Evolutionary conservation across 2,113 vertebrate genomes (phyloP).

Genomic region (Misgurnus mizolepis): DNA sequence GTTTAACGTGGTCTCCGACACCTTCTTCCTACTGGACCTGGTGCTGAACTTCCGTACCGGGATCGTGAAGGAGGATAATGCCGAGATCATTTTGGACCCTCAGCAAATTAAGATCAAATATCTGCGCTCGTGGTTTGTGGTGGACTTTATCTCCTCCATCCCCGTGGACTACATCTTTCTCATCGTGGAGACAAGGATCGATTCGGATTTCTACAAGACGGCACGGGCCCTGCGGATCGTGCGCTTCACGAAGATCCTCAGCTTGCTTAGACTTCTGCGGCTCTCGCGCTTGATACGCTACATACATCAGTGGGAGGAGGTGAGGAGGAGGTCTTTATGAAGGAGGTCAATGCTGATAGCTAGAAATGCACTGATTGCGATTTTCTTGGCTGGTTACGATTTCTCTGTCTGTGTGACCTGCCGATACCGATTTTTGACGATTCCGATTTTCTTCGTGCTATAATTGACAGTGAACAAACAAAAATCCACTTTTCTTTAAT

Average conservation of each 20-base stretch:
- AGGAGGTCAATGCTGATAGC: too few relatives aligned
- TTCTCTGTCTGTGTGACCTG: too few relatives aligned
- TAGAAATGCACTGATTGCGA: too few relatives aligned
- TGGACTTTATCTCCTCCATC: slow-evolving; percentile 99
- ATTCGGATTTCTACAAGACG: slow-evolving; percentile 98
- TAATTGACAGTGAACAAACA: too few relatives aligned
- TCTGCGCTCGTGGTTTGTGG: slow-evolving; percentile 96
- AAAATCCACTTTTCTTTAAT: too few relatives aligned
- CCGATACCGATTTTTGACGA: too few relatives aligned
- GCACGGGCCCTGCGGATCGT: slow-evolving; percentile 94
- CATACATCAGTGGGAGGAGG: slow-evolving; percentile 99
- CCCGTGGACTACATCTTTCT: slow-evolving; percentile 99
- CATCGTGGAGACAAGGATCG: slow-evolving; percentile 96
- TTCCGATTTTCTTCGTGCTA: too few relatives aligned
- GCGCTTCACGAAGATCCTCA: slow-evolving; percentile 98
- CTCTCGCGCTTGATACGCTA: slow-evolving; percentile 97
- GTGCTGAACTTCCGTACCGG: slow-evolving; percentile 99
- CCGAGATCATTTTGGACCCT: slow-evolving; percentile 96
- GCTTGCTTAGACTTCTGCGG: slow-evolving; percentile 89
- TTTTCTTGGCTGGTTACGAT: too few relatives aligned
- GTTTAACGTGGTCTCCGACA: slow-evolving; percentile 98
- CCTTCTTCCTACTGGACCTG: slow-evolving; percentile 98
- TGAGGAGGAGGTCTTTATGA: slow-evolving; percentile 62
- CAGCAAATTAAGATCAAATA: slow-evolving; percentile 98
- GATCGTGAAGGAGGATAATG: slow-evolving; percentile 98